These are phyloP conservation scores for Cosmorhoe ocellata DNA, from an alignment of 2,888 invertebrate genomes.

Conservation along the genomic window DNA sequence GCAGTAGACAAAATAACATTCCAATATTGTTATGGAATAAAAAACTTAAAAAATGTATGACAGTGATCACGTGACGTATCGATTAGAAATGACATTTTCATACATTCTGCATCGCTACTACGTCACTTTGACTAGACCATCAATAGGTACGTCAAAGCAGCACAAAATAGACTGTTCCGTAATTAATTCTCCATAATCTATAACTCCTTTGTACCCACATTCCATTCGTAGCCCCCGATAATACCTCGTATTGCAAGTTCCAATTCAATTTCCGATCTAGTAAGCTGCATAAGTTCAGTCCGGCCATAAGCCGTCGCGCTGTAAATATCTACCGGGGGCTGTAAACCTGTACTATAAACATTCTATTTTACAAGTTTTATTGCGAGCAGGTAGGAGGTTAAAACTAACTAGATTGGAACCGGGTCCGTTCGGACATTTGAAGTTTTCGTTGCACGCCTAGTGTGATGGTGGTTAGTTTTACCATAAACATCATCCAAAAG, in stretches of 20 bases:
- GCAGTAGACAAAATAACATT: too few relatives aligned
- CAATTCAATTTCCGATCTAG: slow-evolving; percentile 42
- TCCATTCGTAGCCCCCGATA: slow-evolving; percentile 5
- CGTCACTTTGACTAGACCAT: too few relatives aligned
- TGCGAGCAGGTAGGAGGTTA: slow-evolving; percentile 43
- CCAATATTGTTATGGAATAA: too few relatives aligned
- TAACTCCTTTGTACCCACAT: slow-evolving; percentile 2
- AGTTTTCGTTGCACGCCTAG: not conserved
- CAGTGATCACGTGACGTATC: too few relatives aligned
- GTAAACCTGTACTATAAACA: slow-evolving; percentile 50
- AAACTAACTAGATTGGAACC: slow-evolving; percentile 27
- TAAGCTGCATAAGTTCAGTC: slow-evolving; percentile 33
- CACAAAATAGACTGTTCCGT: not conserved
- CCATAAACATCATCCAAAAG: too few relatives aligned
- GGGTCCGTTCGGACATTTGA: slow-evolving; percentile 2
- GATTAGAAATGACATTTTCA: too few relatives aligned
- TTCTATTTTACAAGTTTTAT: slow-evolving; percentile 56
- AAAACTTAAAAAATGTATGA: too few relatives aligned
- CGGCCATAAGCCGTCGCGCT: slow-evolving; percentile 41
- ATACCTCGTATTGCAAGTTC: slow-evolving; percentile 10
- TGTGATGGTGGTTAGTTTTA: not conserved
- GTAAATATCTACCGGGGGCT: slow-evolving; percentile 48
- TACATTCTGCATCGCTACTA: too few relatives aligned
- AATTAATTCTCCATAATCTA: not conserved
- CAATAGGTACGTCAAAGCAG: not conserved